These are phyloP conservation scores for Thaumatotibia leucotreta DNA, from an alignment of 1,140 invertebrate species.

Conservation along the genomic window DNA sequence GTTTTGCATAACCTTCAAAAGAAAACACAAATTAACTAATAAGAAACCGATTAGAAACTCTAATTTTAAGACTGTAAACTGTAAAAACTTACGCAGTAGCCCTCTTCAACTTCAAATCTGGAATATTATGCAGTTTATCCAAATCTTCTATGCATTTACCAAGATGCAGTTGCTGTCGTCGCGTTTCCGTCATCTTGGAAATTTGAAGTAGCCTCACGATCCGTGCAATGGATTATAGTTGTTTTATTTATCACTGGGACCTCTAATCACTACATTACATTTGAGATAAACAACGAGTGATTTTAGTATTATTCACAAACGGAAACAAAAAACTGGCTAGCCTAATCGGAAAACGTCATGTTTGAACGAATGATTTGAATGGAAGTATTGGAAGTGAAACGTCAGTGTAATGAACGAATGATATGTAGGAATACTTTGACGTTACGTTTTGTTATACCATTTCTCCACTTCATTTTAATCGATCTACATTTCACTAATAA, in stretches of 20 bases:
- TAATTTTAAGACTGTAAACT: conserved; percentile 8
- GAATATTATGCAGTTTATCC: conserved; percentile 72
- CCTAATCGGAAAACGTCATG: conserved; percentile 56
- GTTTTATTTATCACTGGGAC: conserved; percentile 14
- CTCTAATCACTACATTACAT: conserved; percentile 63
- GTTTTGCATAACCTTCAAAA: conserved; percentile 71
- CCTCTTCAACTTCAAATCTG: conserved; percentile 71
- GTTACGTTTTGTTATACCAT: neutral
- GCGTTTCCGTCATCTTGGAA: conserved; percentile 68
- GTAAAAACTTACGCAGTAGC: conserved; percentile 68
- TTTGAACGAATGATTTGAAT: conserved; percentile 21
- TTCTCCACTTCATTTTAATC: too few relatives aligned
- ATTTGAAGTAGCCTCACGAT: conserved; percentile 27
- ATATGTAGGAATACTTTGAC: neutral
- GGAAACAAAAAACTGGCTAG: conserved; percentile 59
- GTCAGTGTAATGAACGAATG: neutral
- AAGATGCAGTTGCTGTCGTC: conserved; percentile 74
- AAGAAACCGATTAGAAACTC: neutral
- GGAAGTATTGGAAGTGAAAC: neutral
- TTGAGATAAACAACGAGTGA: conserved; percentile 43
- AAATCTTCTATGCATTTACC: conserved; percentile 75
- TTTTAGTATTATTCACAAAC: conserved; percentile 42
- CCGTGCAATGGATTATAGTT: conserved; percentile 28
- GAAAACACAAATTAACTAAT: conserved; percentile 20
- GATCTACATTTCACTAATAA: too few relatives aligned